Base-by-base conservation (phyloP, 1,140 invertebrate genomes). In the Drosophila gunungcola region DNA sequence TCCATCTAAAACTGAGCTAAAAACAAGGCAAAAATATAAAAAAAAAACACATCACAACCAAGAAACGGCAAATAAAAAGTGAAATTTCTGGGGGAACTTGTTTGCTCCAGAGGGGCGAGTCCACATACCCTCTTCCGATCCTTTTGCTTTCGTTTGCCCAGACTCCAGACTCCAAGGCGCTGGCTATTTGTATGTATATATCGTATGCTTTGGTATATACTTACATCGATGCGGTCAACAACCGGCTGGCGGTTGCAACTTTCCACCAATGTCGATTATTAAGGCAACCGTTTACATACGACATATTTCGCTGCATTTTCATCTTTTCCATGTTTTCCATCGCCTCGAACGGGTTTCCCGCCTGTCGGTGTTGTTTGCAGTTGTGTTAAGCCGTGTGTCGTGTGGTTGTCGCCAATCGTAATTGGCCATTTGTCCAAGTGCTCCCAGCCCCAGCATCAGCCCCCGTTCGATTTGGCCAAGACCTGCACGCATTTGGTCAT, bases 221-320 rank as follows among this genome's bases (percentile, higher is more conserved):
- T 32, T 60, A 67, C 73, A 68, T 58, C 73, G 62, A 58, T n/a
- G 60, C 74, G 43, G 64, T 78, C 75, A 78, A 78, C 74, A 78
- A 78, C 75, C 75, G 73, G 74, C 63, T 61, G 72, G 53, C 53
- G 9, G 68, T 74, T 67, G 67, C 82, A 86, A 82, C 83, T 86
- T 86, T 86, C 83, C 83, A 83, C 83, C 83, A 83, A 88, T 76
- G 83, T 86, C 83, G 80, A 83, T 88, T 86, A 86, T 88, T 88
- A 86, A 88, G 83, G 79, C 84, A 83, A 72, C 43, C 79, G 79
- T 88, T 86, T 88, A 86, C 79, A 88, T 79, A 78, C 78, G 74
- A 65, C 78, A 86, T 78, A 67, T 86, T 72, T 46, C 39, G 54
- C 61, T 3, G 60, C 56, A 42, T 56, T 63, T 58, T 84, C 77